Base-by-base conservation (phyloP, 2,797 vertebrate genomes). In the Xenops minutus region DNA sequence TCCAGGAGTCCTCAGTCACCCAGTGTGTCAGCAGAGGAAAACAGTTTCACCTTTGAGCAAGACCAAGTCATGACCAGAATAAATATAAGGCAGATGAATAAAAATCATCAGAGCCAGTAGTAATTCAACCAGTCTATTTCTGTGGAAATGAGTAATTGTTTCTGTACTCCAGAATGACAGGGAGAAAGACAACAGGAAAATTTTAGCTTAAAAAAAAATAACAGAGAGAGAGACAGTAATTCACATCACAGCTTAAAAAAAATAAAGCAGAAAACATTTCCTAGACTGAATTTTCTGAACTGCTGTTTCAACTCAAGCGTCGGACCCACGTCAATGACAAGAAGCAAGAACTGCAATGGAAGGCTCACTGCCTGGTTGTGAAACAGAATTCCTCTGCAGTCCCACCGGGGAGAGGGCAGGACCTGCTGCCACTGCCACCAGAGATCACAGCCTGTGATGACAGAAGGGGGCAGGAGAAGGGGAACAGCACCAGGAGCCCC, bases 141-240 rank as follows among this genome's bases (percentile, higher is more conserved):
- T 4, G 5, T 9, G 26, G 18, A 68, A 85, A 32, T 2, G 5
- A 61, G 12, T 7, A 3, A 4, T 8, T 51, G 15, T 37, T 52
- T n/a, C 43, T 2, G 10, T 11, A 6, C 37, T 72, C 15, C 59
- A 21, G 27, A 62, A 62, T 2, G 4, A 43, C 20, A n/a, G 2
- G 21, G 44, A 46, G 13, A 36, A 41, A 85, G 7, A 9, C n/a
- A 49, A 10, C 10, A 12, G 4, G 4, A 51, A 46, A 56, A 43
- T 18, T 9, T 23, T 15, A 39, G 14, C 37, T 61, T 58, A 7
- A 6, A 15, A 32, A 29, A 48, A 27, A 22, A 20, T 10, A 0
- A 0, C 1, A 14, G 3, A 15, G 4, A 37, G 2, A 36, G 2
- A n/a, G 2, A 14, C 12, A 51, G 27, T 5, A 24, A 78, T 16